These are phyloP conservation scores for Oryzias celebensis DNA, from an alignment of 2,113 vertebrate genomes.

Conservation along the genomic window DNA sequence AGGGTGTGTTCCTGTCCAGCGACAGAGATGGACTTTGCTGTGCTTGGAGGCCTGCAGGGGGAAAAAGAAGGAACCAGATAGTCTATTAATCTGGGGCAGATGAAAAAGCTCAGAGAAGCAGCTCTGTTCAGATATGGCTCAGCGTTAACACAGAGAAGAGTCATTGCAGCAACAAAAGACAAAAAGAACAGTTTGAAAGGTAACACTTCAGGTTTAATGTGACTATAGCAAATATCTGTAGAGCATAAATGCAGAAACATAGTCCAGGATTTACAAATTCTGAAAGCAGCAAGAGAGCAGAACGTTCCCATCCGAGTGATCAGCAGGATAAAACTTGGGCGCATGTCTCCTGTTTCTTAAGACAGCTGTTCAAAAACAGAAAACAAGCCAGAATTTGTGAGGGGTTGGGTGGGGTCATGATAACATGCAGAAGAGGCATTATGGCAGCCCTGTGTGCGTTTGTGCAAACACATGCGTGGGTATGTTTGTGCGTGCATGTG, in stretches of 20 bases:
- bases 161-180: constrained; percentile 14
- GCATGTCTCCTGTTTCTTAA: too few relatives aligned
- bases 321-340: too few relatives aligned
- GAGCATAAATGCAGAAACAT: neutral
- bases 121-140: constrained; percentile 23
- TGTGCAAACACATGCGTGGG: too few relatives aligned
- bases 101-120: constrained; percentile 18
- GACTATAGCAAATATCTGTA: neutral
- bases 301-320: too few relatives aligned
- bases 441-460: too few relatives aligned
- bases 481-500: too few relatives aligned
- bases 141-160: constrained; percentile 9
- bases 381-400: too few relatives aligned
- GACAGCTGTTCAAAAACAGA: too few relatives aligned
- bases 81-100: constrained; percentile 27
- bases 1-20: constrained; percentile 88
- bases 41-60: constrained; percentile 77
- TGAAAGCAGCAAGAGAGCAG: too few relatives aligned
- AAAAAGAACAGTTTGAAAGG: neutral
- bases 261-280: too few relatives aligned
- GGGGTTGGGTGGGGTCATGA: too few relatives aligned
- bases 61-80: neutral
- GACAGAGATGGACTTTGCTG: constrained; percentile 91
- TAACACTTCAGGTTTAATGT: neutral
- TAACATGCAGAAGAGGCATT: too few relatives aligned